Percentiles rank a stretch among this genome's conserved stretches.
Conservation (phyloP, 2,113 vertebrate genomes). For the Acanthisitta chloris region DNA sequence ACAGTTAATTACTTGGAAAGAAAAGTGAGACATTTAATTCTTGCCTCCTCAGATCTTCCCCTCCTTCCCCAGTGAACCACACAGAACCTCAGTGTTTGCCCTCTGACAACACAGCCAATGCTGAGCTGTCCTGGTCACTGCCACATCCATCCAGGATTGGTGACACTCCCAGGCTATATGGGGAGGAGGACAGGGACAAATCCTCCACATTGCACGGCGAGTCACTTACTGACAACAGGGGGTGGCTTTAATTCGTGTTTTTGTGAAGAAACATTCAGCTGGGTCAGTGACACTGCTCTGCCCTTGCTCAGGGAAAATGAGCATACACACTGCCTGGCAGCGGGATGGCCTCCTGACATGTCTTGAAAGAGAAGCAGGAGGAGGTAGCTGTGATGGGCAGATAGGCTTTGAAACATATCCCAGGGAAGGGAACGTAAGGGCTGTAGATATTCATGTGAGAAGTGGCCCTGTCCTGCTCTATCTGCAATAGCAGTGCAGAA, state of each 20-base stretch:
- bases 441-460: background rate
- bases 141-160: rapidly evolving
- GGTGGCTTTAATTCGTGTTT: conserved; percentile 29
- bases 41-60: background rate
- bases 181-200: background rate
- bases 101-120: background rate
- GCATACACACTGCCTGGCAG: background rate
- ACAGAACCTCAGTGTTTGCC: background rate
- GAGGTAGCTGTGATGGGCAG: background rate
- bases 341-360: background rate
- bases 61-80: background rate
- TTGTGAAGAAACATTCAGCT: background rate
- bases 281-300: conserved; percentile 6
- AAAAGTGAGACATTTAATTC: background rate
- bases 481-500: background rate
- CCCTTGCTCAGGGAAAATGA: conserved; percentile 4
- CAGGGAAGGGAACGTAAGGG: background rate
- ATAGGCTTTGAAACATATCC: conserved; percentile 13
- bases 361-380: conserved; percentile 15
- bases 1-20: conserved; percentile 32
- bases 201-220: background rate
- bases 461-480: background rate
- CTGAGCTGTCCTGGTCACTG: background rate
- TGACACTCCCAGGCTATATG: background rate
- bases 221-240: background rate